Base-by-base conservation (phyloP, 1,140 invertebrate genomes). In the Branchinecta lynchi region DNA sequence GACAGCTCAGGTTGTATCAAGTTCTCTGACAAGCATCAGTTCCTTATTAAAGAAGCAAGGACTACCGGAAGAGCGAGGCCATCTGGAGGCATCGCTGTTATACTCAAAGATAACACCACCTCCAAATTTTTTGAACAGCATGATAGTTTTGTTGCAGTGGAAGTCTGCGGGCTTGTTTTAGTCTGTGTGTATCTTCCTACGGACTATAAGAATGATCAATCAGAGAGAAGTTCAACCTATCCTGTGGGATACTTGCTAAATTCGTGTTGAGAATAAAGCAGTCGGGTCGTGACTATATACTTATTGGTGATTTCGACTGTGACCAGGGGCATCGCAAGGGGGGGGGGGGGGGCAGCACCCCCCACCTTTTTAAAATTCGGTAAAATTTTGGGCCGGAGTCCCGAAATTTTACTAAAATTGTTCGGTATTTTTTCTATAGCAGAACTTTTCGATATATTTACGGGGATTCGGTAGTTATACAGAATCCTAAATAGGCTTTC, bases 221-320 rank as follows among this genome's bases (percentile, higher is more conserved):
- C 46, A n/a, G n/a, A 51, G 46, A 51, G 46, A 51, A 51, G n/a
- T 51, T 51, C 46, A 51, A 51, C 46, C 46, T 51, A 51, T 51
- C 46, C 46, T 51, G 9, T 51, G 46, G 46, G 46, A 51, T 9
- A 51, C 46, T 51, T 51, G 46, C 46, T 51, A 9, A 51, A 51
- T 51, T 9, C 46, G 46, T 51, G 46, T 51, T n/a, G 46, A 51
- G 46, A 51, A 51, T 51, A 51, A 51, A 51, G 46, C 46, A 51
- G 46, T 51, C n/a, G 46, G 46, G 46, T 51, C 46, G n/a, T 51
- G 46, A 51, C 46, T 51, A 51, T 51, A 9, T 9, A 51, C 9
- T 51, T 51, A 51, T 51, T 51, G 46, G 46, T n/a, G 46, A 51
- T 51, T 51, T 51, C 46, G n/a, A 51, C n/a, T 51, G 46, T 51